Evolutionary conservation across 1,140 invertebrate genomes (phyloP), one percentile per base, ranked within the genome.

Genomic region (Potamilus streckersoni): DNA sequence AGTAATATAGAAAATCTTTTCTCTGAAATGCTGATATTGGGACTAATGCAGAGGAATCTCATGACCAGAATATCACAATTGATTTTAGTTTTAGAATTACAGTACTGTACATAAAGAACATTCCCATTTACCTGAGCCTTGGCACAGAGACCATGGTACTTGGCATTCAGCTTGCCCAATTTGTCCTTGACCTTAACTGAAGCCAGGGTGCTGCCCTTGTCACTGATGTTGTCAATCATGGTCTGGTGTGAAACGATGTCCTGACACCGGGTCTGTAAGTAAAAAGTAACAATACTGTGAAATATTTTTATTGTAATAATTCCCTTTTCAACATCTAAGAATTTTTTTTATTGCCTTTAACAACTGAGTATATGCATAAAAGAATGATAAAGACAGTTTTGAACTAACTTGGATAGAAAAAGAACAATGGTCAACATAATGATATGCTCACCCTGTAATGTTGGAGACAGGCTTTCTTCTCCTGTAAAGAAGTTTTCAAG

Each of bases 391-490:
- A 49, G 38, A 49, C 3, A 49, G 6, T 49, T 49, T 11, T 49
- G 38, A 49, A 49, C 38, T 49, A 49, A 49, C 38, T 6, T 49
- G 38, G 38, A 49, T 49, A 6, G 38, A 49, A 49, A 49, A 0
- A 49, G 38, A 4, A 49, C 38, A 49, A 49, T 6, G 0, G 38
- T 4, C 11, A 49, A 49, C 11, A 4, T 11, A 6, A 49, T 6
- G 14, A 11, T 38, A 67, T 31, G 20, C 69, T 5, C 79, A 98
- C 94, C 89, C 95, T 96, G 86, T 97, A 96, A 85, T 97, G 96
- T 87, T 97, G 96, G n/a, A 97, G 88, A 86, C 97, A 95, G 0
- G 96, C 96, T 79, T 95, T 93, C 90, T 98, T 98, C 88, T 98
- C 97, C 90, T 97, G 96, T 17, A 98, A 88, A 0, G 96, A 95